Conservation (phyloP, 2,113 vertebrate genomes). For the Strix aluco region DNA sequence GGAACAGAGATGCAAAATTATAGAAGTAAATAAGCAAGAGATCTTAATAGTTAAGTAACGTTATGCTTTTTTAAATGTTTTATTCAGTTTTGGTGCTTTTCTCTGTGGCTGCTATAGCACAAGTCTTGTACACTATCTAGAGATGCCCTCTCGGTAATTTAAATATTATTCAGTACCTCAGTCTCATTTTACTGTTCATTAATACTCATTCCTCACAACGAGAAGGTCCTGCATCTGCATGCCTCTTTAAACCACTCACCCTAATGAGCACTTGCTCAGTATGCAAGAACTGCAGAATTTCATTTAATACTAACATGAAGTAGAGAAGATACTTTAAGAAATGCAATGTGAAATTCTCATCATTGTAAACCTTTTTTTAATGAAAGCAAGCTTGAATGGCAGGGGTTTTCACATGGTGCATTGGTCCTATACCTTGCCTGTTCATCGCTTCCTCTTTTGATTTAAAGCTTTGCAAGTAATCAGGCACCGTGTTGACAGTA, state of each 20-base stretch:
- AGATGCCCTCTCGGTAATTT: neutral
- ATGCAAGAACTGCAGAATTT: neutral
- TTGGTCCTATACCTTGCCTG: neutral
- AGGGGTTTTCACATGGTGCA: neutral
- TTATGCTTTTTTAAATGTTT: neutral
- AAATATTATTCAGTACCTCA: neutral
- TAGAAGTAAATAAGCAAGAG: neutral
- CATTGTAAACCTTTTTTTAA: neutral
- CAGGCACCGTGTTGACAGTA: neutral
- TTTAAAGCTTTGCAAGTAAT: neutral
- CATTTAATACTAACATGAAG: neutral
- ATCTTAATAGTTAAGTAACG: neutral
- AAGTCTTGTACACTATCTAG: neutral
- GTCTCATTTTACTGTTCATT: neutral
- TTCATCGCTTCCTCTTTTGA: neutral
- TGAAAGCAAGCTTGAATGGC: neutral
- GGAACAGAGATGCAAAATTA: neutral
- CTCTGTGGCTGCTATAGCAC: neutral
- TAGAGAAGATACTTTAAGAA: neutral
- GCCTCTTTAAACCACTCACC: neutral
- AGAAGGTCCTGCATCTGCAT: neutral
- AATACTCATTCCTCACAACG: neutral
- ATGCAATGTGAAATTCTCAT: neutral
- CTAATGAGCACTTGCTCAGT: neutral
- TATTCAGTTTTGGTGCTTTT: neutral